Evolutionary conservation across 2,888 invertebrate species (phyloP).

Genomic region (Harmothoe impar): DNA sequence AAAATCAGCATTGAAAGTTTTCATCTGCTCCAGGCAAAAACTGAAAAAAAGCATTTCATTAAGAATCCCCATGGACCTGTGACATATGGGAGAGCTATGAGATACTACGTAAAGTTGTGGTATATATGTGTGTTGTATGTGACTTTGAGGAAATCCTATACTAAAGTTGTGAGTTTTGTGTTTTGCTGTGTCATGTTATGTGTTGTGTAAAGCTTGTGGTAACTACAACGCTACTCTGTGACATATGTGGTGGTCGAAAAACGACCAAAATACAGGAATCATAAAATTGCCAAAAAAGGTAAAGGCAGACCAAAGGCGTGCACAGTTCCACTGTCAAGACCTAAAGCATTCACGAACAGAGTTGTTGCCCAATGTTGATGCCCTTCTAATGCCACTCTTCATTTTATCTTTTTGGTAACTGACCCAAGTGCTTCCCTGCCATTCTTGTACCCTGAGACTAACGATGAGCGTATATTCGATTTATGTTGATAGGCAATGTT

Average conservation of each 20-base stretch:
- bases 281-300: background rate
- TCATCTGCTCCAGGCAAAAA: background rate
- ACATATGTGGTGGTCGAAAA: too few species aligned
- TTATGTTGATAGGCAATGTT: too few species aligned
- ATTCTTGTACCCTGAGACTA: too few species aligned
- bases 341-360: constrained; percentile 26
- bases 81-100: background rate
- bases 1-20: constrained; percentile 10
- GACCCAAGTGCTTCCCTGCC: background rate
- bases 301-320: constrained; percentile 6
- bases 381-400: background rate
- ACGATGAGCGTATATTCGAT: too few species aligned
- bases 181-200: background rate
- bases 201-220: background rate
- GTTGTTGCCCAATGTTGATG: background rate
- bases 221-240: too few species aligned
- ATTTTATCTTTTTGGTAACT: background rate
- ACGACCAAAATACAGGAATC: too few species aligned
- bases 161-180: background rate
- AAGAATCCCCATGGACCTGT: background rate
- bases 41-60: background rate
- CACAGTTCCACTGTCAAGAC: background rate
- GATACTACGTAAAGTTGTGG: background rate
- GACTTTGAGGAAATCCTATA: too few species aligned
- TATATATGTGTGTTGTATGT: background rate